These are phyloP conservation scores for Peribatodes rhomboidaria DNA, from an alignment of 2,888 invertebrate genomes.

Conservation along the genomic window DNA sequence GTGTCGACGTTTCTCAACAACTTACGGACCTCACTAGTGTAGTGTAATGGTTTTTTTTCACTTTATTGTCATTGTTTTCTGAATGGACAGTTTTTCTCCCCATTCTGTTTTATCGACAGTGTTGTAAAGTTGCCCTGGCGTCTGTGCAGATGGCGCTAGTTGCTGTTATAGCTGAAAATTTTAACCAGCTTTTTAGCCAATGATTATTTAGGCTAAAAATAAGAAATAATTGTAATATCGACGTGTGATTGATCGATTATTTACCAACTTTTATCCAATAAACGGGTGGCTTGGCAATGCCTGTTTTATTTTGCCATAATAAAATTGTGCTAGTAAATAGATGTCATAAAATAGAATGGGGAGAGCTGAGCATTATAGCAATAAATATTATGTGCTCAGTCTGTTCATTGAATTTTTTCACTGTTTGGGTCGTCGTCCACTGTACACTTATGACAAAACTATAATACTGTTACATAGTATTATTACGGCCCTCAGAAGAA, in stretches of 20 bases:
- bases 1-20: constrained; percentile 85
- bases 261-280: not conserved
- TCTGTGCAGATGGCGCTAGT: constrained; percentile 1
- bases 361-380: constrained; percentile 38
- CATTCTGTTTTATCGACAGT: constrained; percentile 23
- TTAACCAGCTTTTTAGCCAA: not conserved
- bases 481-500: not conserved
- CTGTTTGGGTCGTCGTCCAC: constrained; percentile 29
- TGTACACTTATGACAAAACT: constrained; percentile 17
- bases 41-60: constrained; percentile 69
- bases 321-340: not conserved
- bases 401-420: constrained; percentile 26
- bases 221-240: not conserved
- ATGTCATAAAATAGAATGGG: constrained; percentile 28
- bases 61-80: constrained; percentile 38
- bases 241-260: not conserved
- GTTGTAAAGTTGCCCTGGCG: not conserved
- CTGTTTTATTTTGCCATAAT: not conserved
- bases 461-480: not conserved
- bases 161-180: not conserved
- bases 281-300: not conserved
- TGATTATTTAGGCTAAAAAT: not conserved
- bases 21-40: constrained; percentile 84
- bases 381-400: constrained; percentile 32
- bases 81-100: constrained; percentile 22